phyloP scores from a whole-genome alignment of 1,140 invertebrate species.

The Carposina sasakii region DNA sequence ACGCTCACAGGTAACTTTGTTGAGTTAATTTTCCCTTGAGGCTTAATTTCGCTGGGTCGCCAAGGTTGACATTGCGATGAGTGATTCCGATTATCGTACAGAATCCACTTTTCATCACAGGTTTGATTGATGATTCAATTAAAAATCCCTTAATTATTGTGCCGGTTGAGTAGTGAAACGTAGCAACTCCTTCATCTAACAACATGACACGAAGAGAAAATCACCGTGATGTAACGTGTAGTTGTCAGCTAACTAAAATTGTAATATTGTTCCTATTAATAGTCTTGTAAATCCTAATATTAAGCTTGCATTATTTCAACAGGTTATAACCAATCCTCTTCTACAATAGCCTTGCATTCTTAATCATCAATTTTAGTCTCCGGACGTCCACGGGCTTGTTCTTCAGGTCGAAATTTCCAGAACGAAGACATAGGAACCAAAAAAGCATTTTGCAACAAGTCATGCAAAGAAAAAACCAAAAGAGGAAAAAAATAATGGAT shows the following conservation, averaged over 20 bases:
- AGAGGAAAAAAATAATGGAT: too few relatives aligned
- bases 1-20: not conserved
- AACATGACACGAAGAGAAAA: too few relatives aligned
- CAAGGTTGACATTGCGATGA: too few relatives aligned
- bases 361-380: not conserved
- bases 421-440: too few relatives aligned
- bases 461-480: too few relatives aligned
- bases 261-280: not conserved
- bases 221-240: too few relatives aligned
- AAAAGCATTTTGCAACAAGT: too few relatives aligned
- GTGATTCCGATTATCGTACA: too few relatives aligned
- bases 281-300: not conserved
- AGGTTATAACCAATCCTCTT: not conserved
- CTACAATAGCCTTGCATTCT: not conserved
- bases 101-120: not conserved
- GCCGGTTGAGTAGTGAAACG: not conserved
- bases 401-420: too few relatives aligned
- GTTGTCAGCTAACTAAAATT: too few relatives aligned
- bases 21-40: not conserved
- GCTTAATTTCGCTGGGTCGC: not conserved
- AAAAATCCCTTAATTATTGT: not conserved
- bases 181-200: not conserved
- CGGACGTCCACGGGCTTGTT: not conserved
- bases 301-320: not conserved
- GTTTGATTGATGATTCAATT: not conserved